Evolutionary conservation across 1,140 invertebrate species (phyloP).

Genomic region (Drosophila micromelanica): DNA sequence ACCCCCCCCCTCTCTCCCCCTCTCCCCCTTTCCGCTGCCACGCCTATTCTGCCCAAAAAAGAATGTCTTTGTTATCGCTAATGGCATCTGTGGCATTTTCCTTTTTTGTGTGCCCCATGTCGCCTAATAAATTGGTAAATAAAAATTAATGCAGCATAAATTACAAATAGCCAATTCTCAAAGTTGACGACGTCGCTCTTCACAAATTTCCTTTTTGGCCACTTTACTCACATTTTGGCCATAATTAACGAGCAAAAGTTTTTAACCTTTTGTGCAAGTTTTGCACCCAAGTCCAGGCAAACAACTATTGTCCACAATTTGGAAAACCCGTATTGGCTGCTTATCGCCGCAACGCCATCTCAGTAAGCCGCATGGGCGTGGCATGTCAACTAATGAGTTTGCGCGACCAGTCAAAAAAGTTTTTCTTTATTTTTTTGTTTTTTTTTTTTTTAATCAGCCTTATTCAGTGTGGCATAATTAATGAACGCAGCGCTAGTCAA

Average conservation of each 20-base stretch:
- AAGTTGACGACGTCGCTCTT: constrained; percentile 34
- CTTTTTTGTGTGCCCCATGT: not conserved
- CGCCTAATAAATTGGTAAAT: constrained; percentile 70
- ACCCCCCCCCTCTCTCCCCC: not conserved
- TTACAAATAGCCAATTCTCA: constrained; percentile 62
- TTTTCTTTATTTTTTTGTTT: constrained; percentile 4
- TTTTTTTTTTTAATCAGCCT: not conserved
- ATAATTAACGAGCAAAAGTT: constrained; percentile 79
- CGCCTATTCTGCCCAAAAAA: not conserved
- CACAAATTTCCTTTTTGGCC: constrained; percentile 52
- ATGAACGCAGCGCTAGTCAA: constrained; percentile 40
- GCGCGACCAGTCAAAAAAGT: constrained; percentile 34
- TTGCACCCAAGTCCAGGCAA: constrained; percentile 20
- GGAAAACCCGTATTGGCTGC: constrained; percentile 26
- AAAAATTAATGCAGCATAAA: constrained; percentile 61
- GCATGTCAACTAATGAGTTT: constrained; percentile 66
- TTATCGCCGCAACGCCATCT: constrained; percentile 63
- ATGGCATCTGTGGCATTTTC: constrained; percentile 53
- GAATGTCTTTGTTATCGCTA: constrained; percentile 57
- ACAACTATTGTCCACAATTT: constrained; percentile 52
- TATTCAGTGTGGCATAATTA: constrained; percentile 51
- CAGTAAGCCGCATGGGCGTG: constrained; percentile 31
- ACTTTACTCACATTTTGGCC: constrained; percentile 43
- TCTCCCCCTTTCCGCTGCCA: no score
- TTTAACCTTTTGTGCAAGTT: constrained; percentile 68